phyloP scores from a whole-genome alignment of 2,888 invertebrate species.

The Cynaeus angustus region DNA sequence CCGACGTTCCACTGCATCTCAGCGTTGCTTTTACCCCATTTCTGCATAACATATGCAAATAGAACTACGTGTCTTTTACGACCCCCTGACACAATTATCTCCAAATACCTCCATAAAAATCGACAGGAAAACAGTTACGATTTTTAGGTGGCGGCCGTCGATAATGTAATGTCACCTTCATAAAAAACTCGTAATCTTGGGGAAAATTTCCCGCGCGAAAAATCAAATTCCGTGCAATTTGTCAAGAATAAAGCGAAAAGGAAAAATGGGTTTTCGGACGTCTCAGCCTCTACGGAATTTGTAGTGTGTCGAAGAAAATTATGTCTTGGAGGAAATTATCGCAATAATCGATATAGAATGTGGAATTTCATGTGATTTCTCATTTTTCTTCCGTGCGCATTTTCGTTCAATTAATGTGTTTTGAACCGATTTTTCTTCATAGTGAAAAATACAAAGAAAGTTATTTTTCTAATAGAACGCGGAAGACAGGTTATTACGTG shows the following conservation, averaged over 20 bases:
- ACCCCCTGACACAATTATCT: slow-evolving; percentile 11
- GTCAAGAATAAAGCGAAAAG: slow-evolving; percentile 23
- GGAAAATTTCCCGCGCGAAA: slow-evolving; percentile 18
- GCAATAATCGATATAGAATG: slow-evolving; percentile 22
- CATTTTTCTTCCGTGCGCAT: slow-evolving; percentile 5
- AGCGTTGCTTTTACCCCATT: no score
- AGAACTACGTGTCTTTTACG: slow-evolving; percentile 21
- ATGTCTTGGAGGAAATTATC: slow-evolving; percentile 23
- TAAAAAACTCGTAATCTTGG: slow-evolving; percentile 19
- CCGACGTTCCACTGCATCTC: no score
- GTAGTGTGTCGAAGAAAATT: slow-evolving; percentile 28
- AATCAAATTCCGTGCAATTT: slow-evolving; percentile 31
- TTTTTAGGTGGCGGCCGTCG: slow-evolving; percentile 4
- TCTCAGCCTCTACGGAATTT: not conserved
- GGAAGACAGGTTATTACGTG: slow-evolving; percentile 31
- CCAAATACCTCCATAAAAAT: no score
- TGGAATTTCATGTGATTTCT: slow-evolving; percentile 12
- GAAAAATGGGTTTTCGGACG: slow-evolving; percentile 16
- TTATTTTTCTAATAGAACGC: slow-evolving; percentile 34
- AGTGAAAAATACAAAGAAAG: slow-evolving; percentile 27
- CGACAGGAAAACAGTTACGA: not conserved
- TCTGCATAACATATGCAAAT: slow-evolving; percentile 34
- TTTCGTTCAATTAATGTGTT: slow-evolving; percentile 17
- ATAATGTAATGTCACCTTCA: not conserved
- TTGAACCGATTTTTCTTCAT: slow-evolving; percentile 32